A percentile compares a stretch with the other conserved stretches of the same genome.
phyloP scores from a whole-genome alignment of 2,888 invertebrate species.

The Selenia dentaria region DNA sequence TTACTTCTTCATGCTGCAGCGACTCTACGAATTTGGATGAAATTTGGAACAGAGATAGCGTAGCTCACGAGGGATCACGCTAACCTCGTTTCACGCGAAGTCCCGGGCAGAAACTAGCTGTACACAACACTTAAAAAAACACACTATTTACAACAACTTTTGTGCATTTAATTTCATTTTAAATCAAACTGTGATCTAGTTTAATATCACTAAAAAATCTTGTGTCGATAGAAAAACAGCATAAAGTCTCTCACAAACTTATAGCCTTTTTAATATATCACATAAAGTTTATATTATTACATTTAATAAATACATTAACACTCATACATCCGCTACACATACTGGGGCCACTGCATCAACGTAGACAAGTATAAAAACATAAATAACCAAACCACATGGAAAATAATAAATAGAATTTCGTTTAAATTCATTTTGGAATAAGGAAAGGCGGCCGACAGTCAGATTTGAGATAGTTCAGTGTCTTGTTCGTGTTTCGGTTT shows the following conservation, averaged over 20 bases:
- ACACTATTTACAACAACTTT: no score
- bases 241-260: slow-evolving; percentile 56
- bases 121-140: no score
- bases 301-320: slow-evolving; percentile 54
- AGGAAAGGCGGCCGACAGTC: slow-evolving; percentile 47
- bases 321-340: slow-evolving; percentile 45
- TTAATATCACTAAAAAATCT: neutral
- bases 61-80: no score
- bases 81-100: no score
- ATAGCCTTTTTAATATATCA: slow-evolving; percentile 72
- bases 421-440: slow-evolving; percentile 45
- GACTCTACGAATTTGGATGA: no score
- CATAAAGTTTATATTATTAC: slow-evolving; percentile 65
- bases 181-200: neutral
- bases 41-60: no score
- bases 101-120: no score
- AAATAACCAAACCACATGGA: slow-evolving; percentile 41
- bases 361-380: slow-evolving; percentile 44
- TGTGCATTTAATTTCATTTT: neutral
- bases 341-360: slow-evolving; percentile 57
- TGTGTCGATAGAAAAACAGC: slow-evolving; percentile 37
- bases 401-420: slow-evolving; percentile 39
- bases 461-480: slow-evolving; percentile 60
- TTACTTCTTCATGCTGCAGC: no score
- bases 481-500: slow-evolving; percentile 61